Evolutionary conservation across 2,797 vertebrate genomes (phyloP).

Genomic region (Semotilus atromaculatus): DNA sequence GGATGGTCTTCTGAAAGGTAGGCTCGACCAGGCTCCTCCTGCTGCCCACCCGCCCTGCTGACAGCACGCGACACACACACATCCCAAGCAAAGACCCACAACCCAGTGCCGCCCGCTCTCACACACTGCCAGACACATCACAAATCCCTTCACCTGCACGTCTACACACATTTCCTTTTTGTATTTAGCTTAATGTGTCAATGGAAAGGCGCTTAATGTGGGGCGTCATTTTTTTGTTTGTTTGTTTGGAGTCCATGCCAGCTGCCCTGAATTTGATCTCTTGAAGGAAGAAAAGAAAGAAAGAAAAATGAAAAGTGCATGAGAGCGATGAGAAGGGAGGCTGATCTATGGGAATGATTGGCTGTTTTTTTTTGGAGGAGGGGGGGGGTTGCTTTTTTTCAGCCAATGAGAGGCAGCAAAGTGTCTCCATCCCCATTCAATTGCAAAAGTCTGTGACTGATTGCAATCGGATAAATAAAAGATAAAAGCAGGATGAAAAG

Average conservation of each 20-base stretch:
- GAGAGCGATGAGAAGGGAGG: constrained; percentile 28
- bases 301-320: constrained; percentile 42
- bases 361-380: neutral
- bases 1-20: constrained; percentile 32
- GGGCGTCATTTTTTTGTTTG: constrained; percentile 62
- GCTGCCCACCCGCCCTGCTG: constrained; percentile 32
- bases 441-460: constrained; percentile 36
- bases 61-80: constrained; percentile 39
- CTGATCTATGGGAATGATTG: constrained; percentile 33
- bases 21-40: constrained; percentile 26
- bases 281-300: constrained; percentile 69
- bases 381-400: neutral
- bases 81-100: constrained; percentile 43
- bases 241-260: constrained; percentile 81
- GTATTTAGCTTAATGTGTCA: constrained; percentile 65
- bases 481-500: constrained; percentile 67
- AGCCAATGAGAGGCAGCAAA: constrained; percentile 39
- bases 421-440: constrained; percentile 30
- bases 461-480: constrained; percentile 61
- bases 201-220: constrained; percentile 73
- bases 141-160: constrained; percentile 38
- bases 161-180: constrained; percentile 33
- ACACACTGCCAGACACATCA: constrained; percentile 45
- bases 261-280: constrained; percentile 83
- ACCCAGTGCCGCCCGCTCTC: constrained; percentile 34